Evolutionary conservation across 2,113 vertebrate species (phyloP), one percentile per base, ranked within the genome.

Genomic region (Ceyx cyanopectus): DNA sequence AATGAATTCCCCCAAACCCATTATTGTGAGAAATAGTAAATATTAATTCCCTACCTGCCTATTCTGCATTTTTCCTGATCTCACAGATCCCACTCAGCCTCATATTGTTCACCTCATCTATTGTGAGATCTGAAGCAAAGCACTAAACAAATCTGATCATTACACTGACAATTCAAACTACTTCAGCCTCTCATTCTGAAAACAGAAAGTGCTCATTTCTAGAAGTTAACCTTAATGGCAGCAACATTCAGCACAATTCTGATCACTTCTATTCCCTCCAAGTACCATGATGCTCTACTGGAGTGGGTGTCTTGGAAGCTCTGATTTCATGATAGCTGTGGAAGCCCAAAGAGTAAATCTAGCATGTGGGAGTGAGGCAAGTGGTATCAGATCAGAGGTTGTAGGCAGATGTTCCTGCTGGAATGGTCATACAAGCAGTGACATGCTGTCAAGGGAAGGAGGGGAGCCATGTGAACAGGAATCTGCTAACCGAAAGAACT

Each of bases 391-490:
- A 86, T 86, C 7, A 78, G 77, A 86, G 79, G 62, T 1, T 90
- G 54, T 23, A 90, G 61, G 86, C 88, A 95, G 88, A 62, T 85
- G 54, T n/a, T 94, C 41, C 62, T 58, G 53, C 61, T 86, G 80
- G 41, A 92, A 81, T 1, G 45, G 30, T 89, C 69, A 74, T 14
- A 46, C 86, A 89, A 73, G 88, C 16, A 77, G 45, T 8, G 16
- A 73, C 81, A 86, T 0, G 87, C 75, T 84, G 65, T 17, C 65
- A 78, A 85, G 48, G 67, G 26, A 27, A 68, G 60, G 56, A 94
- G 57, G 56, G 18, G 60, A 53, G 73, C 6, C 69, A 81, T 15
- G 54, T 51, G 83, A 93, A 81, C 26, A 29, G 27, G 51, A 72
- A 70, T 32, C 61, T 65, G 74, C 50, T 85, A 26, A 61, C 1